Evolutionary conservation across 2,888 invertebrate genomes (phyloP).

Genomic region (Agriopis marginaria): DNA sequence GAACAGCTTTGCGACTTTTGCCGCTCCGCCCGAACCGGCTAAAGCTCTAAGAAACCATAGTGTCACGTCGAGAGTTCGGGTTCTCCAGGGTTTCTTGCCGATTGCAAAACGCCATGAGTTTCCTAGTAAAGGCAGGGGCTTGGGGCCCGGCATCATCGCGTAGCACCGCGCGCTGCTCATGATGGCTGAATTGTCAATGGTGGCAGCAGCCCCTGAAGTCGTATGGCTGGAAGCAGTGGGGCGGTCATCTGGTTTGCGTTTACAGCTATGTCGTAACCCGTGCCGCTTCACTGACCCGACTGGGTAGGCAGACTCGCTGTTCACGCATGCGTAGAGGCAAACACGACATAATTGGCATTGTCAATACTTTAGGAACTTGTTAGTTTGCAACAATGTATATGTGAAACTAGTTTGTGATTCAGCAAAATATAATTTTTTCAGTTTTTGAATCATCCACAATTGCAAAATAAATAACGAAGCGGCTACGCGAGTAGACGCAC

Average conservation of each 20-base stretch:
- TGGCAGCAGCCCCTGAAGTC: slow-evolving; percentile 67
- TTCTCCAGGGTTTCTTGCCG: slow-evolving; percentile 76
- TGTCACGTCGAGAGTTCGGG: slow-evolving; percentile 84
- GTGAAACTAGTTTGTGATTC: slow-evolving; percentile 8
- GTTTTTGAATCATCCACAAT: slow-evolving; percentile 2
- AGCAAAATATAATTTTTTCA: slow-evolving; percentile 1
- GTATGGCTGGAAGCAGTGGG: slow-evolving; percentile 66
- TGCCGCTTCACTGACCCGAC: slow-evolving; percentile 58
- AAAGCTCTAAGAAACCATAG: slow-evolving; percentile 80
- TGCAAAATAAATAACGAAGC: not conserved
- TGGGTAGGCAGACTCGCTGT: slow-evolving; percentile 51
- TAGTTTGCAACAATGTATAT: slow-evolving; percentile 8
- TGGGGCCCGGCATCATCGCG: slow-evolving; percentile 91
- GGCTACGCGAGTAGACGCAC: not conserved
- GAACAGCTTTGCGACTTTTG: slow-evolving; percentile 89
- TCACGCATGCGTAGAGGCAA: slow-evolving; percentile 55
- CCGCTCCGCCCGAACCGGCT: slow-evolving; percentile 83
- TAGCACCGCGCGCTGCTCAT: slow-evolving; percentile 84
- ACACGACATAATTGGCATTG: slow-evolving; percentile 44
- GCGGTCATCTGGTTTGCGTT: slow-evolving; percentile 68
- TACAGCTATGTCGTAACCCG: slow-evolving; percentile 73
- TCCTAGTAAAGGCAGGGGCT: slow-evolving; percentile 90
- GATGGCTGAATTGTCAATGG: slow-evolving; percentile 68
- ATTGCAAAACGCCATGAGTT: slow-evolving; percentile 93
- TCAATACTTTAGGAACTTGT: slow-evolving; percentile 22